These are phyloP conservation scores for Drosophila ustulata DNA, from an alignment of 2,888 invertebrate species.

Conservation along the genomic window DNA sequence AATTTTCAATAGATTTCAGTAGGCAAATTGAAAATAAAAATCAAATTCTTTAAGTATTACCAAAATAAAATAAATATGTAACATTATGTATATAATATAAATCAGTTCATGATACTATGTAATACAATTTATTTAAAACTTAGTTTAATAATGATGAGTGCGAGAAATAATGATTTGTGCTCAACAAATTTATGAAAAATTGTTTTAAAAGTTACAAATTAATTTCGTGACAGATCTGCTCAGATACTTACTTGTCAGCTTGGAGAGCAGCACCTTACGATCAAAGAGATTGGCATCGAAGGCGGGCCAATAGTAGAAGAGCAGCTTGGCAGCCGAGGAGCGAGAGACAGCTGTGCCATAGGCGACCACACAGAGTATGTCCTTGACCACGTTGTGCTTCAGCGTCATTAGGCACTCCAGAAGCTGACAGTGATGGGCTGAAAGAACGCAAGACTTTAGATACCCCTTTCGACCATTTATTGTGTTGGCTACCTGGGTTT, in stretches of 20 bases:
- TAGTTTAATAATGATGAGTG: too few species aligned
- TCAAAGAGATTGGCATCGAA: slow-evolving; percentile 97
- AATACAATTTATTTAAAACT: too few species aligned
- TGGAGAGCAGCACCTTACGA: slow-evolving; percentile 93
- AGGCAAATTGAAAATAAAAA: too few species aligned
- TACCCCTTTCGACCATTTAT: neutral
- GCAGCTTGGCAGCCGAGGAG: slow-evolving; percentile 97
- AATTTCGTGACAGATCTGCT: too few species aligned
- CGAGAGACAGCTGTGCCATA: slow-evolving; percentile 97
- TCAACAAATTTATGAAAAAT: too few species aligned
- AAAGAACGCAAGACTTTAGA: neutral
- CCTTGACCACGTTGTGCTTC: slow-evolving; percentile 95
- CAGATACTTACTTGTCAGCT: slow-evolving; percentile 90
- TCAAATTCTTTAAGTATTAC: too few species aligned
- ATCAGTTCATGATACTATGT: too few species aligned
- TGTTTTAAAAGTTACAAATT: too few species aligned
- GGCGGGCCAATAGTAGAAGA: slow-evolving; percentile 99
- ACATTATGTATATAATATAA: too few species aligned
- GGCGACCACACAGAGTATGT: slow-evolving; percentile 97
- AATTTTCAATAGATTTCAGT: too few species aligned
- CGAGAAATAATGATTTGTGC: too few species aligned
- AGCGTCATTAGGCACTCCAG: slow-evolving; percentile 98
- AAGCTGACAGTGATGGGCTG: slow-evolving; percentile 98
- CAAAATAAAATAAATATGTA: too few species aligned
- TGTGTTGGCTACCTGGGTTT: slow-evolving; percentile 89